Base-by-base conservation (phyloP, 2,113 vertebrate genomes). In the Oryzias woworae region DNA sequence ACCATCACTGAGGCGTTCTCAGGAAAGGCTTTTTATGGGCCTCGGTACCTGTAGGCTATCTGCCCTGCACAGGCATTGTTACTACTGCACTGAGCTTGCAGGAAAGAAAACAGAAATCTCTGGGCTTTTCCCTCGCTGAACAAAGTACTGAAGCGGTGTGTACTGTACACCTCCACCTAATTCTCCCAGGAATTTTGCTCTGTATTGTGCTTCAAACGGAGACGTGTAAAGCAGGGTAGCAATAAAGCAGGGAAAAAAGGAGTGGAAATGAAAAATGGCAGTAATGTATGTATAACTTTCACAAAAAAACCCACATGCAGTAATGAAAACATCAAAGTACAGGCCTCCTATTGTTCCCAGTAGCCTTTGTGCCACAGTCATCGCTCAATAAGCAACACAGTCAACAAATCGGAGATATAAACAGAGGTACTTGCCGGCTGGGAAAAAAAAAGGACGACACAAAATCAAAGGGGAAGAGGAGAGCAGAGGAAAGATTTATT, bases 261-360 rank as follows among this genome's bases (percentile, higher is more conserved):
- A 74, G 42, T n/a, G 20, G 0, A 62, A 72, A 77, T 87, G 78
- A 82, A 86, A 82, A 78, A 83, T 50, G 71, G 57, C 68, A 69
- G 72, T 74, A 77, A 83, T 78, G 82, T 75, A 82, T 84, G 82
- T 89, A 77, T 78, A 79, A 83, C 78, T 80, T 83, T 80, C 78
- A 84, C 69, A 79, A 83, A 73, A 73, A 66, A 85, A 71, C 58
- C 77, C 75, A 72, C 80, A 75, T 66, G 74, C 80, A 66, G 77
- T 85, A 84, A 87, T 88, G 80, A 87, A 90, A 85, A 82, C 80
- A 75, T 86, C 85, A 90, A 81, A 88, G 80, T 82, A 43, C 70
- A 63, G 54, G 50, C 51, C 70, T 24, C 72, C 74, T 63, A 69
- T 88, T 88, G 83, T 86, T 86, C 83, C 80, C 83, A 50, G 45